Percentiles rank a stretch among this genome's conserved stretches.
phyloP scores from a whole-genome alignment of 2,113 vertebrate species.

The Campylorhamphus procurvoides region DNA sequence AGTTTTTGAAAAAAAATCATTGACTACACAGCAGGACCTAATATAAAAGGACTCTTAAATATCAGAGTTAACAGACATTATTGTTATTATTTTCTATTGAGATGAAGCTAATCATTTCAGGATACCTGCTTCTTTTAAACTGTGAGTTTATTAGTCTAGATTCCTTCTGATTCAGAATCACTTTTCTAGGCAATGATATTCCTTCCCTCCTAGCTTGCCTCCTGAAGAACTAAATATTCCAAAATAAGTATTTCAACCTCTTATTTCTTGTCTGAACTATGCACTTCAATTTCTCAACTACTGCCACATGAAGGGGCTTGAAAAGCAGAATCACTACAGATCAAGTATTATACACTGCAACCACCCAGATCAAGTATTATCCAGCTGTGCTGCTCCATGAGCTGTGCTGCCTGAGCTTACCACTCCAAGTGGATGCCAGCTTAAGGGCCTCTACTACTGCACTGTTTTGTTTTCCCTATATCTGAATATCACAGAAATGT shows the following conservation, averaged over 20 bases:
- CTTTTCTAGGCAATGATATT: background rate
- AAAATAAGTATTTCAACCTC: background rate
- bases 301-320: background rate
- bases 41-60: background rate
- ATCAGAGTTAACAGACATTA: background rate
- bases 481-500: background rate
- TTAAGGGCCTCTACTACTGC: background rate
- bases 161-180: background rate
- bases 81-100: background rate
- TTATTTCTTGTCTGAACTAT: background rate
- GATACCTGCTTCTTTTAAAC: background rate
- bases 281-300: background rate
- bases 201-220: background rate
- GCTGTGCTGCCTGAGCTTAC: background rate
- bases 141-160: background rate
- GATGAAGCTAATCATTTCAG: background rate
- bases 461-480: background rate
- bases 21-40: background rate
- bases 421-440: accelerated
- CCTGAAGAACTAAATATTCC: background rate
- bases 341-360: background rate
- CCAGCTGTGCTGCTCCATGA: background rate
- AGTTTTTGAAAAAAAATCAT: background rate
- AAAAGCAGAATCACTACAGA: background rate
- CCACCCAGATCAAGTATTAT: too few relatives aligned